Evolutionary conservation across 2,797 vertebrate genomes (phyloP).

Genomic region (Chiloscyllium punctatum): DNA sequence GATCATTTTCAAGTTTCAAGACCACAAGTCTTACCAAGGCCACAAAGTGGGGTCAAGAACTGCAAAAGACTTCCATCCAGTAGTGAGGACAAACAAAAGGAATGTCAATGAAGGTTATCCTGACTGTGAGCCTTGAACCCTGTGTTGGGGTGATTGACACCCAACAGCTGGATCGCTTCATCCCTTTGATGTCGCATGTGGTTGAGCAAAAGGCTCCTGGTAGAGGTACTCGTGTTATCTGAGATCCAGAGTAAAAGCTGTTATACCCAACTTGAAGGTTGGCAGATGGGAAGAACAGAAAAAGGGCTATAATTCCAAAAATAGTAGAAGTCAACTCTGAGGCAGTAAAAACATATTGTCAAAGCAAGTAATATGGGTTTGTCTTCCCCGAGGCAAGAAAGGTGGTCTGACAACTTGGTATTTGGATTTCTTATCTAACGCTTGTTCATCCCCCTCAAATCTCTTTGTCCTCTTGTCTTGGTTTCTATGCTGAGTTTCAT

Average conservation of each 20-base stretch:
- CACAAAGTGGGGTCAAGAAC: too few relatives aligned
- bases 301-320: not conserved
- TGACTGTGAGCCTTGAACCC: not conserved
- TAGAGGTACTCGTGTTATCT: not conserved
- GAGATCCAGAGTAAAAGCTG: not conserved
- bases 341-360: not conserved
- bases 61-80: not conserved
- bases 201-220: not conserved
- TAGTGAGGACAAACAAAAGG: not conserved
- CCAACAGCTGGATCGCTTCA: not conserved
- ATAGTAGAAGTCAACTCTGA: not conserved
- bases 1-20: not conserved
- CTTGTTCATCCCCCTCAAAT: not conserved
- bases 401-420: not conserved
- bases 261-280: not conserved
- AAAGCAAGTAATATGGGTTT: not conserved
- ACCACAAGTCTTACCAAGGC: not conserved
- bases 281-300: not conserved
- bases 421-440: not conserved
- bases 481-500: not conserved
- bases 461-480: not conserved
- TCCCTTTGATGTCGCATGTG: not conserved
- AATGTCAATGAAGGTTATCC: not conserved
- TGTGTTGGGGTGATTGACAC: not conserved
- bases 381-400: not conserved